phyloP scores from a whole-genome alignment of 2,797 vertebrate species.

The Mus caroli region DNA sequence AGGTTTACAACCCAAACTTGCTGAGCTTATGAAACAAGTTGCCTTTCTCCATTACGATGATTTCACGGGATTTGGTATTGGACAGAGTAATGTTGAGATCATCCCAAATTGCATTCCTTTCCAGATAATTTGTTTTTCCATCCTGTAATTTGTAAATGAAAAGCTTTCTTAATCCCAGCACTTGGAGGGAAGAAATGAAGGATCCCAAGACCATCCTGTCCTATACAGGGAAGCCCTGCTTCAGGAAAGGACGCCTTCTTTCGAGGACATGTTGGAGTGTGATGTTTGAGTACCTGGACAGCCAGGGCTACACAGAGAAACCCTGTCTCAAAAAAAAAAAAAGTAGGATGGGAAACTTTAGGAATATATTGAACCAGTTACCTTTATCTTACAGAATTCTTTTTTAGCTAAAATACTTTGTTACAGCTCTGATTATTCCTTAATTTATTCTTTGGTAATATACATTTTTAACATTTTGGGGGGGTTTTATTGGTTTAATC shows the following conservation, averaged over 20 bases:
- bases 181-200: not conserved
- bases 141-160: not conserved
- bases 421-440: not conserved
- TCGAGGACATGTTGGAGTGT: not conserved
- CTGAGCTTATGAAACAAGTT: not conserved
- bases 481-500: not conserved
- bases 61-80: not conserved
- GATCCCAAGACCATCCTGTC: not conserved
- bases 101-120: not conserved
- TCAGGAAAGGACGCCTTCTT: not conserved
- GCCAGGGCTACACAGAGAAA: no score
- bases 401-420: not conserved
- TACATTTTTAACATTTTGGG: not conserved
- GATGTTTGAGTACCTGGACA: no score
- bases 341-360: not conserved
- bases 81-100: not conserved
- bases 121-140: not conserved
- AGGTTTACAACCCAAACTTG: not conserved
- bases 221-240: not conserved
- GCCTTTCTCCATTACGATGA: not conserved
- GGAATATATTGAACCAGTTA: not conserved
- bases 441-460: not conserved
- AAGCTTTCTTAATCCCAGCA: not conserved
- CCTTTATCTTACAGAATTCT: not conserved
- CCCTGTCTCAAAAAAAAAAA: not conserved